Evolutionary conservation across 1,140 invertebrate species (phyloP).

Genomic region (Zaprionus vittiger): DNA sequence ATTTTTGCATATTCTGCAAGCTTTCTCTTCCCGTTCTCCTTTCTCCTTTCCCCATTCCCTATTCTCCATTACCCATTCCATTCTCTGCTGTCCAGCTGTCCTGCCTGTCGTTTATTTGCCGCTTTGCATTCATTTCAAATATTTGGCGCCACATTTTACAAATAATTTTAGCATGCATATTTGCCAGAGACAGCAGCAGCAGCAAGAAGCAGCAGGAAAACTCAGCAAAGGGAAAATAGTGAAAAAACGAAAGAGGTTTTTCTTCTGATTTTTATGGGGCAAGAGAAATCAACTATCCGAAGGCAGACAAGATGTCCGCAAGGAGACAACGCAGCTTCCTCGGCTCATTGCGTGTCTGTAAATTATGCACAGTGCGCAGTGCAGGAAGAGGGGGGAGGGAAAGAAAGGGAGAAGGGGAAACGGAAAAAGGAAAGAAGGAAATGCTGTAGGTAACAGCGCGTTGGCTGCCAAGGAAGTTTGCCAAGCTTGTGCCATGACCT

Average conservation of each 20-base stretch:
- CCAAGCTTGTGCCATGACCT: conserved; percentile 70
- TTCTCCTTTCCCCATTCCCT: no score
- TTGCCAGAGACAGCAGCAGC: conserved; percentile 45
- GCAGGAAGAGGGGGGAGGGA: neutral
- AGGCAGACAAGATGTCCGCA: conserved; percentile 57
- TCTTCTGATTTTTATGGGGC: conserved; percentile 61
- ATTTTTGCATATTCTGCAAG: conserved; percentile 55
- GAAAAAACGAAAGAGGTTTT: conserved; percentile 43
- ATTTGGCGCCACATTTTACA: conserved; percentile 75
- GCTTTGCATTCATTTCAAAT: conserved; percentile 78
- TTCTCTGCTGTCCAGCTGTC: conserved; percentile 32
- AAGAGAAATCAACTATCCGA: conserved; percentile 50
- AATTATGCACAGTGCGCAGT: conserved; percentile 67
- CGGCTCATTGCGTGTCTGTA: conserved; percentile 70
- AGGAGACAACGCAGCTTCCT: conserved; percentile 46
- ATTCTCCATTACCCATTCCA: no score
- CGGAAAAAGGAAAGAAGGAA: conserved; percentile 11
- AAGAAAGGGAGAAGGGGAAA: conserved; percentile 12
- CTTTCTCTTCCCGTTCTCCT: no score
- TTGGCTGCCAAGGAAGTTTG: conserved; percentile 65
- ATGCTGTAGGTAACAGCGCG: conserved; percentile 56
- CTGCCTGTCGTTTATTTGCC: conserved; percentile 65
- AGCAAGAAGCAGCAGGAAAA: conserved; percentile 6
- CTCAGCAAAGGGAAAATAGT: conserved; percentile 12
- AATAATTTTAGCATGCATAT: conserved; percentile 75